Conservation (phyloP, 2,888 invertebrate species). For the Papilio elwesi region DNA sequence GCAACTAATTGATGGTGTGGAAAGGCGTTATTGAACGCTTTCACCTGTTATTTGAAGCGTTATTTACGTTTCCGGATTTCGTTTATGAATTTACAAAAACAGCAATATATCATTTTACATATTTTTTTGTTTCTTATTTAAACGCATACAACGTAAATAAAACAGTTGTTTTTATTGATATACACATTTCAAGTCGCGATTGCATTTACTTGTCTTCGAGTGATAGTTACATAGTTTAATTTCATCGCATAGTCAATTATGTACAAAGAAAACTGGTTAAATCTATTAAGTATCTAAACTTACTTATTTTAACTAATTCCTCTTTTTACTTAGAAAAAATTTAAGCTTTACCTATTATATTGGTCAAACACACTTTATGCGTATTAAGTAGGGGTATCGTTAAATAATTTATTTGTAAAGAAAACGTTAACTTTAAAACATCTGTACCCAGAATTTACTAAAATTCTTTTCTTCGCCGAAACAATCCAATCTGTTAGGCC, state of each 20-base stretch:
- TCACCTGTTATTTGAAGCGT: conserved; percentile 27
- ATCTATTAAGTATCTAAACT: no score
- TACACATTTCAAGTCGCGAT: no score
- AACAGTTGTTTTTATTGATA: neutral
- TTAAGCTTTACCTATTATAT: no score
- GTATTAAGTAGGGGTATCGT: no score
- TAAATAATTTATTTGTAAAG: no score
- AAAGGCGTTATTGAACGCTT: conserved; percentile 27
- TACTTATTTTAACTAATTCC: no score
- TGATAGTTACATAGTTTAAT: no score
- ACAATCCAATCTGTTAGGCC: neutral
- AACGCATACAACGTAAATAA: neutral
- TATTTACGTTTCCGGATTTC: conserved; percentile 39
- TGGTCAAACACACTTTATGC: no score
- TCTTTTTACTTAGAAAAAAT: no score
- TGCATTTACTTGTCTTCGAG: no score
- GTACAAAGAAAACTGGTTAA: no score
- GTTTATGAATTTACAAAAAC: neutral
- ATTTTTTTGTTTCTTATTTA: neutral
- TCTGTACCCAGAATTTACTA: conserved; percentile 6
- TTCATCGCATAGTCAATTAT: no score
- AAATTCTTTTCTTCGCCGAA: conserved; percentile 1
- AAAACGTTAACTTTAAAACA: neutral
- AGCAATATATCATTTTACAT: neutral
- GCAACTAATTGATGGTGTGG: conserved; percentile 27